phyloP scores from a whole-genome alignment of 2,888 invertebrate species.

The Lamproptera curius region DNA sequence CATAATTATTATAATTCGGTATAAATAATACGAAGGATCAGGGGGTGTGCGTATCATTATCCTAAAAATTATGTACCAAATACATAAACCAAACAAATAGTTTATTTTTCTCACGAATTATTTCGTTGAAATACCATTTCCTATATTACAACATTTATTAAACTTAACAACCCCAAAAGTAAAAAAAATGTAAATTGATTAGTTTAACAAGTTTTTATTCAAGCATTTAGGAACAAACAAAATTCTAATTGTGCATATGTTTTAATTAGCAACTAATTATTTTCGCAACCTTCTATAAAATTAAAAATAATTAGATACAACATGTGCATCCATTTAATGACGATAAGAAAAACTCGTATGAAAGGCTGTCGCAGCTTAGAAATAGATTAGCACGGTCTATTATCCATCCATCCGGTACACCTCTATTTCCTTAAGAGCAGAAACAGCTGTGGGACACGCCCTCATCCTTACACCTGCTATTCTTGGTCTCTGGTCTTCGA shows the following conservation, averaged over 20 bases:
- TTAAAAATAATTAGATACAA: not conserved
- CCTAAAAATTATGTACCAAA: too few species aligned
- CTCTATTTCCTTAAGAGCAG: constrained; percentile 46
- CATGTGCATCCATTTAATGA: constrained; percentile 13
- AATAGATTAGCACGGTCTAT: constrained; percentile 48
- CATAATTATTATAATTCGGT: too few species aligned
- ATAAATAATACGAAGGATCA: too few species aligned
- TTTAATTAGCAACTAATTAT: not conserved
- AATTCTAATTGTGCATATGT: constrained; percentile 1
- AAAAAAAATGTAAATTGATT: not conserved
- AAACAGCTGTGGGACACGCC: constrained; percentile 73
- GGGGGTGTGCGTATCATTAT: too few species aligned
- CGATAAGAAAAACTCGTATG: not conserved
- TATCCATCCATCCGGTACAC: not conserved
- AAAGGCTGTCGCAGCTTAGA: constrained; percentile 41
- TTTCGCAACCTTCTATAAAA: not conserved
- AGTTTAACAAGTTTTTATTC: constrained; percentile 29
- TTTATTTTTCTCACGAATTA: too few species aligned
- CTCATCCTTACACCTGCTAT: constrained; percentile 66
- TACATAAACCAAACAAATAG: too few species aligned
- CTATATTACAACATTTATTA: not conserved
- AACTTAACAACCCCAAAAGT: not conserved
- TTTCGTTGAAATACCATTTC: too few species aligned
- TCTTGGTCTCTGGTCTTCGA: too few species aligned
- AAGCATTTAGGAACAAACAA: constrained; percentile 29